Evolutionary conservation across 1,140 invertebrate genomes (phyloP).

Genomic region (Cydia strobilella): DNA sequence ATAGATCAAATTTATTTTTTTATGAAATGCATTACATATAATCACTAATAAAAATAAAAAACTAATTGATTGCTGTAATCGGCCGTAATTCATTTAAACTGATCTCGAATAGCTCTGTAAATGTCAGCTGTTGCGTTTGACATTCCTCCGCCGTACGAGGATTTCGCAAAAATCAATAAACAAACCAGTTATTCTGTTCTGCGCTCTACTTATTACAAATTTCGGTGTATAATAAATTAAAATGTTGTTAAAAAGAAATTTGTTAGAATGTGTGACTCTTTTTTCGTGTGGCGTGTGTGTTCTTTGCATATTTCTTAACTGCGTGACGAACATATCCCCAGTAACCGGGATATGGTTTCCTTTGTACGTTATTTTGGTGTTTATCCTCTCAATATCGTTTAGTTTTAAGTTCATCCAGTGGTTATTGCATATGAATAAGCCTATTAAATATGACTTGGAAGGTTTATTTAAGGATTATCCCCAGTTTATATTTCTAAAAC

Average conservation of each 20-base stretch:
- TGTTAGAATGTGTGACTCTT: slow-evolving; percentile 59
- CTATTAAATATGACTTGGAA: slow-evolving; percentile 66
- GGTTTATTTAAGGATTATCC: slow-evolving; percentile 55
- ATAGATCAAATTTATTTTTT: no score
- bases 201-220: slow-evolving; percentile 15
- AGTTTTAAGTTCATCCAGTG: slow-evolving; percentile 73
- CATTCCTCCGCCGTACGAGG: slow-evolving; percentile 13
- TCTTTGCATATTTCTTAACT: slow-evolving; percentile 59
- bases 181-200: slow-evolving; percentile 32
- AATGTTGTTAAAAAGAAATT: slow-evolving; percentile 68
- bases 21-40: no score
- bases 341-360: slow-evolving; percentile 69
- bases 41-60: background rate
- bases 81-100: background rate
- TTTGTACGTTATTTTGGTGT: slow-evolving; percentile 60
- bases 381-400: slow-evolving; percentile 60
- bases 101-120: background rate
- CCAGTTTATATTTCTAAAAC: slow-evolving; percentile 44
- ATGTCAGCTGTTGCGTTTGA: slow-evolving; percentile 30
- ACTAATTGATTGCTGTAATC: no score
- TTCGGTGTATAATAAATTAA: slow-evolving; percentile 35
- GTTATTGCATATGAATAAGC: slow-evolving; percentile 68
- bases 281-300: slow-evolving; percentile 53
- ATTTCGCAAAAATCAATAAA: slow-evolving; percentile 33
- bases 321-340: slow-evolving; percentile 63